These are phyloP conservation scores for Bostrychus sinensis DNA, from an alignment of 2,113 vertebrate genomes.

Conservation along the genomic window DNA sequence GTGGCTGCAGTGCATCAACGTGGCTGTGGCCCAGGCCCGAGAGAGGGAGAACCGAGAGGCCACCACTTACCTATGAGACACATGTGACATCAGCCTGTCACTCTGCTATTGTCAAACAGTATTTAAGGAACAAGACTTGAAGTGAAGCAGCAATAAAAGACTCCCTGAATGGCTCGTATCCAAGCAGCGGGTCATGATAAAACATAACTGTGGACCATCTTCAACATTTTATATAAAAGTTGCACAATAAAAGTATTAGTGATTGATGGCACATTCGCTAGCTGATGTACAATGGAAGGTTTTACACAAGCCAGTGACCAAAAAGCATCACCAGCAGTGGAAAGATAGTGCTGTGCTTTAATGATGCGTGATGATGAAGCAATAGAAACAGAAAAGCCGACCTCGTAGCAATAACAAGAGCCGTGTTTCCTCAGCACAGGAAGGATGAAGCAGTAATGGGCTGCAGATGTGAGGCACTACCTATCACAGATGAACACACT, in stretches of 20 bases:
- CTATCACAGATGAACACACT: background rate
- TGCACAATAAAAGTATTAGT: constrained; percentile 9
- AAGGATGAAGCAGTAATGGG: constrained; percentile 39
- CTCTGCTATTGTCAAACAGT: too few relatives aligned
- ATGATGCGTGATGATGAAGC: constrained; percentile 16
- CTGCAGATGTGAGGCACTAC: constrained; percentile 32
- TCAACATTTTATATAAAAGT: constrained; percentile 8
- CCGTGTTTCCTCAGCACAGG: constrained; percentile 15
- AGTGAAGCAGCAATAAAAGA: background rate
- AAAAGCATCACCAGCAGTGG: constrained; percentile 17
- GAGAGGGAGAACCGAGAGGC: constrained; percentile 88
- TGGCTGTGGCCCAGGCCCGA: constrained; percentile 91
- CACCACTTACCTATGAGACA: constrained; percentile 89
- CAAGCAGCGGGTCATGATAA: background rate
- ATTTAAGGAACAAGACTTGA: background rate
- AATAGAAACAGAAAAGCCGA: constrained; percentile 35
- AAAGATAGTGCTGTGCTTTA: constrained; percentile 8
- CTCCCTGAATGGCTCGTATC: background rate
- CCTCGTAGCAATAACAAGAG: constrained; percentile 50
- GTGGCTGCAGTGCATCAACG: constrained; percentile 95
- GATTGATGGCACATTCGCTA: background rate
- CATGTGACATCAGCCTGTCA: background rate
- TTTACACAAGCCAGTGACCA: background rate
- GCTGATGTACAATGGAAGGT: background rate
- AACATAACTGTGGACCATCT: background rate